Conservation (phyloP, 2,113 vertebrate species). For the human (Homo sapiens) region GRCh38 chr13:53242001-53242500, state of each 20-base stretch:
- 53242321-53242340: slow-evolving; percentile 54
- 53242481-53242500: slow-evolving; percentile 58
- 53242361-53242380: slow-evolving; percentile 30
- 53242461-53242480: slow-evolving; percentile 52
- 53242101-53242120: background rate
- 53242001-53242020: slow-evolving; percentile 40
- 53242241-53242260: slow-evolving; percentile 48
- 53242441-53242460: slow-evolving; percentile 63
- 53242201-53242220: slow-evolving; percentile 31
- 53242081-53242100: slow-evolving; percentile 66
- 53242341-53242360: background rate
- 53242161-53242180: slow-evolving; percentile 25
- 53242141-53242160: background rate
- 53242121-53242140: slow-evolving; percentile 2
- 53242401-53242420: slow-evolving; percentile 41
- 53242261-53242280: background rate
- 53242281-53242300: slow-evolving; percentile 20
- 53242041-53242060: slow-evolving; percentile 64
- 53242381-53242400: slow-evolving; percentile 29
- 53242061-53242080: slow-evolving; percentile 52
- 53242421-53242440: slow-evolving; percentile 60
- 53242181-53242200: slow-evolving; percentile 42
- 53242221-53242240: slow-evolving; percentile 62
- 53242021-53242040: slow-evolving; percentile 68
- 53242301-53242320: slow-evolving; percentile 69